Evolutionary conservation across 2,797 vertebrate genomes (phyloP).

Genomic region (Aplochiton taeniatus): DNA sequence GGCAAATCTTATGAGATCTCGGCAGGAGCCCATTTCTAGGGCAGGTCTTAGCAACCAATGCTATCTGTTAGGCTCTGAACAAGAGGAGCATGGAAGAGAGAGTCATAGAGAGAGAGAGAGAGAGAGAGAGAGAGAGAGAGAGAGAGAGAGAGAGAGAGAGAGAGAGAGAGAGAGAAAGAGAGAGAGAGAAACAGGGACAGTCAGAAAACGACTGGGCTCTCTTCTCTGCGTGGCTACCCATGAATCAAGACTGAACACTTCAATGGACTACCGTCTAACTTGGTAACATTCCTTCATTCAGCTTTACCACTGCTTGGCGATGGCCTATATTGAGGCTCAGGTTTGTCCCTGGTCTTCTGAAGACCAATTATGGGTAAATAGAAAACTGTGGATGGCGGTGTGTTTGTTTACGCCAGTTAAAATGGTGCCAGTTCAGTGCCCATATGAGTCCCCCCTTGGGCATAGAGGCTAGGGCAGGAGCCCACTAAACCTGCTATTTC

Average conservation of each 20-base stretch:
- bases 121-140: not conserved
- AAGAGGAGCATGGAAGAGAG: conserved; percentile 36
- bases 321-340: not conserved
- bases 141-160: conserved; percentile 16
- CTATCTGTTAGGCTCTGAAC: conserved; percentile 63
- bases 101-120: not conserved
- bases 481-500: not conserved
- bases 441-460: conserved; percentile 2
- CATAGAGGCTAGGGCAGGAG: not conserved
- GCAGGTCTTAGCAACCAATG: conserved; percentile 65
- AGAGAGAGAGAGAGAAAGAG: not conserved
- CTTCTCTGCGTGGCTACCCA: too few relatives aligned
- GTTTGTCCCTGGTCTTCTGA: not conserved
- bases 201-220: too few relatives aligned
- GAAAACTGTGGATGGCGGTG: not conserved
- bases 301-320: too few relatives aligned
- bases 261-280: too few relatives aligned
- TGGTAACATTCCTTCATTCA: too few relatives aligned
- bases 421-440: not conserved
- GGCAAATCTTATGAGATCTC: conserved; percentile 73
- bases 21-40: conserved; percentile 72
- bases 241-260: too few relatives aligned
- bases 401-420: not conserved
- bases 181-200: too few relatives aligned
- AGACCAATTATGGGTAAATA: not conserved